Evolutionary conservation across 2,888 invertebrate species (phyloP).

Genomic region (Seira musarum): DNA sequence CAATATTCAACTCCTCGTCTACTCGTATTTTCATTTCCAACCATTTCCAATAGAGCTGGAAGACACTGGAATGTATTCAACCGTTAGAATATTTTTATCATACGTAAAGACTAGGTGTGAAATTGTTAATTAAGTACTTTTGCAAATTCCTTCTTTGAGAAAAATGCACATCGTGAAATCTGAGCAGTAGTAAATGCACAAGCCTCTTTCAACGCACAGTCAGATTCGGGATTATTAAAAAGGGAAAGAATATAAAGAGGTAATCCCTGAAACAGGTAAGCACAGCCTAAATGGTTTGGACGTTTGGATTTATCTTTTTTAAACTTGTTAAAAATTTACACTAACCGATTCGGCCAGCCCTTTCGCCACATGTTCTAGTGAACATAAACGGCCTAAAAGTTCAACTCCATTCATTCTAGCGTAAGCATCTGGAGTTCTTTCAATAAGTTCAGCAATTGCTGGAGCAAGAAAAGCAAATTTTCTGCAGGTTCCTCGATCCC

Average conservation of each 20-base stretch:
- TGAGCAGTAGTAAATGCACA: slow-evolving; percentile 40
- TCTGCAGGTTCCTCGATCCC: slow-evolving; percentile 18
- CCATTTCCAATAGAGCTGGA: slow-evolving; percentile 30
- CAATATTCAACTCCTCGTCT: slow-evolving; percentile 54
- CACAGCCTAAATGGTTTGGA: no score
- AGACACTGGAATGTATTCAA: slow-evolving; percentile 16
- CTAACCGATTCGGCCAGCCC: slow-evolving; percentile 46
- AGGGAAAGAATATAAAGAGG: slow-evolving; percentile 16
- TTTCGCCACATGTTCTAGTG: slow-evolving; percentile 44
- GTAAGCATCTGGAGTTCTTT: slow-evolving; percentile 41
- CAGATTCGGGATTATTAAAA: slow-evolving; percentile 14
- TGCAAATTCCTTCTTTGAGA: slow-evolving; percentile 35
- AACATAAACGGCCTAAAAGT: slow-evolving; percentile 42
- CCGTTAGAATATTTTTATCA: not conserved
- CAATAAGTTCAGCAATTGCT: slow-evolving; percentile 32
- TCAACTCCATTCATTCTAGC: slow-evolving; percentile 38
- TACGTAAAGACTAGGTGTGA: not conserved
- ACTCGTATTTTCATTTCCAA: slow-evolving; percentile 29
- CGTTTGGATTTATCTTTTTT: no score
- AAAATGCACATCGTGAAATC: slow-evolving; percentile 29
- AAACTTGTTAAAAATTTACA: not conserved
- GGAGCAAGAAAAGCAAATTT: slow-evolving; percentile 41
- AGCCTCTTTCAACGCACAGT: slow-evolving; percentile 30
- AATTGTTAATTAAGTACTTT: not conserved
- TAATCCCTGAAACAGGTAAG: slow-evolving; percentile 35